phyloP scores from a whole-genome alignment of 2,113 vertebrate species.

The Cacatua alba region DNA sequence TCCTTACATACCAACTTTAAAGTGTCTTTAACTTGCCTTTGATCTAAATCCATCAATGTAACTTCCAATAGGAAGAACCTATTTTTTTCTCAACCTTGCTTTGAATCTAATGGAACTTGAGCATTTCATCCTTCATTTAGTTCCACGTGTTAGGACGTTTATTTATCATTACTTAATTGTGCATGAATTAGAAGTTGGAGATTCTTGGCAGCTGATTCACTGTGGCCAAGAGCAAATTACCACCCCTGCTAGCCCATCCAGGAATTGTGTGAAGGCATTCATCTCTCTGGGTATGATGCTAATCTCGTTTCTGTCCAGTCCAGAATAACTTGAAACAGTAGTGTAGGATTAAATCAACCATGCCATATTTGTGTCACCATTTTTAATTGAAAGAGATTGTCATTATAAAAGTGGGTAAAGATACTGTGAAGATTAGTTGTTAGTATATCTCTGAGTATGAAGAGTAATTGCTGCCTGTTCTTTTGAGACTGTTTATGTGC shows the following conservation, averaged over 20 bases:
- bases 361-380: not conserved
- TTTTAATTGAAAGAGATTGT: not conserved
- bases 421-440: not conserved
- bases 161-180: slow-evolving; percentile 2
- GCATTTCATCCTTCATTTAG: not conserved
- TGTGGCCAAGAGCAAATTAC: not conserved
- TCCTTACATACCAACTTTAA: not conserved
- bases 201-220: not conserved
- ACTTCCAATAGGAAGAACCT: not conserved
- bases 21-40: not conserved
- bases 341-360: not conserved
- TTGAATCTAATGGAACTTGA: not conserved
- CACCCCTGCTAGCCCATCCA: not conserved
- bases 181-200: not conserved
- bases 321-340: not conserved
- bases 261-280: not conserved
- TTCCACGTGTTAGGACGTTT: not conserved
- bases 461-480: not conserved
- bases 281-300: not conserved
- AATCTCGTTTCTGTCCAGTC: not conserved
- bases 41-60: not conserved
- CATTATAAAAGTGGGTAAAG: not conserved
- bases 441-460: not conserved
- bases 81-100: not conserved
- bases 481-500: not conserved